Evolutionary conservation across 2,113 vertebrate genomes (phyloP).

Genomic region (Vulpes ferrilata): DNA sequence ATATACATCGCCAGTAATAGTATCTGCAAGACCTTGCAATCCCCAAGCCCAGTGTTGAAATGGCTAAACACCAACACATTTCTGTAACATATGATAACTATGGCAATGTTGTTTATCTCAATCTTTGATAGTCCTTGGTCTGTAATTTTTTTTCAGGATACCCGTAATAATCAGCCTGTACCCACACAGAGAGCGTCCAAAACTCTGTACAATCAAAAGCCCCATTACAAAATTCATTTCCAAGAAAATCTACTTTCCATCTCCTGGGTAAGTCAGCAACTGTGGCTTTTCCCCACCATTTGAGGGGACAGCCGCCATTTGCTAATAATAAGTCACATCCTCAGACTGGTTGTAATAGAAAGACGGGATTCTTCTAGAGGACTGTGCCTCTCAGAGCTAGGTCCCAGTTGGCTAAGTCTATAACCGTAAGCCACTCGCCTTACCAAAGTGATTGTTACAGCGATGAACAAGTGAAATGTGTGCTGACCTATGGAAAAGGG

Average conservation of each 20-base stretch:
- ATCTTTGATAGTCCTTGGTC: neutral
- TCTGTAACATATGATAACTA: neutral
- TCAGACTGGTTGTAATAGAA: neutral
- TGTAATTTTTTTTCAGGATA: neutral
- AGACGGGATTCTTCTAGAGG: neutral
- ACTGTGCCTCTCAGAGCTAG: neutral
- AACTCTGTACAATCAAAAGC: neutral
- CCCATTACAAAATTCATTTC: neutral
- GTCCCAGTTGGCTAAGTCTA: neutral
- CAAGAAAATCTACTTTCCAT: neutral
- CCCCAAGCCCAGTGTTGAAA: fast-evolving
- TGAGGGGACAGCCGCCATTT: neutral
- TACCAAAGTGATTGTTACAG: neutral
- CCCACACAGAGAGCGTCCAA: neutral
- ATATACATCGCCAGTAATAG: neutral
- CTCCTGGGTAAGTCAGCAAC: neutral
- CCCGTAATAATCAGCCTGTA: neutral
- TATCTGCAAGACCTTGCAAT: neutral
- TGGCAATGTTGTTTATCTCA: neutral
- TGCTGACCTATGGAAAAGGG: neutral
- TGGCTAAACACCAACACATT: neutral
- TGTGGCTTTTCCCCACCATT: neutral
- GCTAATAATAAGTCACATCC: neutral
- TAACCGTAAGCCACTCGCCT: neutral
- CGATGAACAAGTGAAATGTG: neutral